phyloP scores from a whole-genome alignment of 2,888 invertebrate species.

The Euzophera pinguis region DNA sequence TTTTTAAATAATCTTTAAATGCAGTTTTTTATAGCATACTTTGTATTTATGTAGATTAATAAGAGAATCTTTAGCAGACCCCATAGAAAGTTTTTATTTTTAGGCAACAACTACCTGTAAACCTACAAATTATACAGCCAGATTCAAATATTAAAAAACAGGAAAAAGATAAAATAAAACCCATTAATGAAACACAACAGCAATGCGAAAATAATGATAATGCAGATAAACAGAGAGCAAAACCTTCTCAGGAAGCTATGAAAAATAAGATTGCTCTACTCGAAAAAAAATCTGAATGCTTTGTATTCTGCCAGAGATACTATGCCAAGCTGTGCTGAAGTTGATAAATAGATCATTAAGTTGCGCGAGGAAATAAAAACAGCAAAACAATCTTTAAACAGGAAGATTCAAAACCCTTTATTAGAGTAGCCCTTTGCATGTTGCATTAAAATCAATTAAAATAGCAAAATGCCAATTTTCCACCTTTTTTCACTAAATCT shows the following conservation, averaged over 20 bases:
- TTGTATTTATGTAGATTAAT: too few species aligned
- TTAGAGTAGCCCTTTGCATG: too few species aligned
- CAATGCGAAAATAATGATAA: conserved; percentile 23
- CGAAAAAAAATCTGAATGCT: conserved; percentile 26
- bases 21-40: too few species aligned
- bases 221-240: conserved; percentile 22
- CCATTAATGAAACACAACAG: conserved; percentile 23
- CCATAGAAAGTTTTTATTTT: neutral
- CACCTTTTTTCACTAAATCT: too few species aligned
- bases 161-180: conserved; percentile 21
- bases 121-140: neutral
- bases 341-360: conserved; percentile 27
- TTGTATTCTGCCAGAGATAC: conserved; percentile 28
- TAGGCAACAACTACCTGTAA: neutral
- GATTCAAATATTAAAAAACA: conserved; percentile 23
- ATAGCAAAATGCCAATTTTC: too few species aligned
- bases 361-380: conserved; percentile 24
- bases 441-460: too few species aligned
- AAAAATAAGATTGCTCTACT: conserved; percentile 21
- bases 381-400: conserved; percentile 24
- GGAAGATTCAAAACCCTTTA: conserved; percentile 28
- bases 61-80: neutral
- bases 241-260: conserved; percentile 23
- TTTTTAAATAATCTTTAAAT: too few species aligned
- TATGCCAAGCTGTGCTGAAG: conserved; percentile 26